Base-by-base conservation (phyloP, 2,888 invertebrate species). In the Dicycla oo region DNA sequence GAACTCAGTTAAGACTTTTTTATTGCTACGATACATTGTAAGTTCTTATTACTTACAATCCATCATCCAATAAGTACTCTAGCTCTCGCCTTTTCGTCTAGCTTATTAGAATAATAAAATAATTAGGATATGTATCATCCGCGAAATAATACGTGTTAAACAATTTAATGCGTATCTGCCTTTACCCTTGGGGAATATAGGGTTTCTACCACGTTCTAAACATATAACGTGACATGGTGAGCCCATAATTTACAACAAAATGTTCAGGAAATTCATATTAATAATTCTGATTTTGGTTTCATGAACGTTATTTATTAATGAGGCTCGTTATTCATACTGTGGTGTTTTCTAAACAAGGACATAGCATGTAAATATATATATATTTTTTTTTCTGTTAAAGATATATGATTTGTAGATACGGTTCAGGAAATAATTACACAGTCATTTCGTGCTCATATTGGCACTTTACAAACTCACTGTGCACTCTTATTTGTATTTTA, bases 211-310 rank as follows among this genome's bases (percentile, higher is more conserved):
- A 20, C 49, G 51, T 57, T 47, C 6, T 18, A 47, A 30, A 40
- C 13, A 45, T 53, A 34, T 13, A 77, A 54, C 53, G 45, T 30
- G 60, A 45, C 11, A 40, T 30, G 49, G 7, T 43, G 26, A 49
- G 18, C 53, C 0, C 43, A 54, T 60, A 64, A 65, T 65, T 64
- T 23, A 64, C 11, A 20, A 13, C 20, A n/a, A 23, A 75, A 49
- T 23, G 26, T 13, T 47, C 58, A 60, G 60, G 26, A 61, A 47
- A 70, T 45, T 69, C 53, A 34, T 49, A 49, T 45, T 26, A 75
- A 71, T 43, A 56, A 49, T 43, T 60, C 20, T 58, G 11, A 11
- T 49, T n/a, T 57, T 49, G 20, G 15, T 73, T 79, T 34, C n/a
- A 53, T 47, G 40, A 58, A 20, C 10, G 8, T 40, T 47, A 23